Conservation (phyloP, 1,140 invertebrate genomes). For the Eriosoma lanigerum region DNA sequence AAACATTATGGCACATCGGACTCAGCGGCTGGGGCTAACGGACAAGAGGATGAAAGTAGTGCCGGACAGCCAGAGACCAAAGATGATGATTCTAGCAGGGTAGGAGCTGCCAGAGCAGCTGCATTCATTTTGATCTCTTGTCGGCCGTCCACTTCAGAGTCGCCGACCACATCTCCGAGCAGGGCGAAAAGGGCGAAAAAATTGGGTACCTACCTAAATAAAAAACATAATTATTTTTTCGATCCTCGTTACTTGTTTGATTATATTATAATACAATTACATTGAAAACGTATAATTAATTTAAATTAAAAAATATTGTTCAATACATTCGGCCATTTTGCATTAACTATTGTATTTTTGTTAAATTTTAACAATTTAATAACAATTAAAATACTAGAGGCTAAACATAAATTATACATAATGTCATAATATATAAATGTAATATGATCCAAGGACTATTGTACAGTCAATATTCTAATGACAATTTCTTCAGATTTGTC, state of each 20-base stretch:
- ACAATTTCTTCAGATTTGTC: too few species aligned
- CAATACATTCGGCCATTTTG: too few species aligned
- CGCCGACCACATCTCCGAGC: conserved; percentile 15
- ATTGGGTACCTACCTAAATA: conserved; percentile 17
- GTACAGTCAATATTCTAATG: too few species aligned
- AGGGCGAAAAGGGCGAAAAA: conserved; percentile 44
- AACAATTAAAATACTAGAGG: too few species aligned
- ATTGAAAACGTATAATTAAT: too few species aligned
- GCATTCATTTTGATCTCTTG: conserved; percentile 89
- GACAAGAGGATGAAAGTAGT: conserved; percentile 63
- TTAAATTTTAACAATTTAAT: too few species aligned
- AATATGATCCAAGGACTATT: too few species aligned
- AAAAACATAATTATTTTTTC: background rate
- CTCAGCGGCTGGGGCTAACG: conserved; percentile 57
- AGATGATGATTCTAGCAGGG: conserved; percentile 63
- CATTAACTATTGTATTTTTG: too few species aligned
- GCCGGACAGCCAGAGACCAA: conserved; percentile 63
- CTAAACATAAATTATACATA: too few species aligned
- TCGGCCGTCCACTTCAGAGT: conserved; percentile 63
- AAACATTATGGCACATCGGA: conserved; percentile 53
- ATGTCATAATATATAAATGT: too few species aligned
- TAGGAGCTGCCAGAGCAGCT: conserved; percentile 84
- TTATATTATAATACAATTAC: too few species aligned
- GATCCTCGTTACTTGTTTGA: background rate
- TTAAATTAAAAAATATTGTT: too few species aligned